phyloP scores from a whole-genome alignment of 2,113 vertebrate genomes.

The Cyprinodon brontotheroides region DNA sequence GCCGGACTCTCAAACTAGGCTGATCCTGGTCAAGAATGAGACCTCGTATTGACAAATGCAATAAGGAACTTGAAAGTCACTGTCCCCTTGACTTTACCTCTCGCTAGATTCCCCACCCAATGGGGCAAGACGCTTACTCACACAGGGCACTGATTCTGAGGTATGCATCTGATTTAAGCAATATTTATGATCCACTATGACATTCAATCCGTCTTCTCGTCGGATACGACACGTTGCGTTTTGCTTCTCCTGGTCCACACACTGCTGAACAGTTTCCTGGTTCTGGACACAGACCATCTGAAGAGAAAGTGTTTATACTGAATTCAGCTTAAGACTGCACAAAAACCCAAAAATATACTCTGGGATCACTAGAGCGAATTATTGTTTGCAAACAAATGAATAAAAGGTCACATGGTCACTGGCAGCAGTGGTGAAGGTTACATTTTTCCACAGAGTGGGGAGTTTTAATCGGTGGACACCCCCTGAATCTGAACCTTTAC shows the following conservation, averaged over 20 bases:
- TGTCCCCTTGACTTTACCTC: conserved; percentile 57
- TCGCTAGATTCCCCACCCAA: conserved; percentile 80
- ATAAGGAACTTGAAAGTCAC: background rate
- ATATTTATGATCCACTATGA: conserved; percentile 71
- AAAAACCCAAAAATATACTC: background rate
- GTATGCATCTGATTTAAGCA: conserved; percentile 76
- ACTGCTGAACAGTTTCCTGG: conserved; percentile 73
- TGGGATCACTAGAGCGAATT: background rate
- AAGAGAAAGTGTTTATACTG: conserved; percentile 8
- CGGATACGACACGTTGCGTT: conserved; percentile 70
- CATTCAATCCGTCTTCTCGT: conserved; percentile 62
- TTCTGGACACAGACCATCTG: conserved; percentile 81
- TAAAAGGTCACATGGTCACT: conserved; percentile 30
- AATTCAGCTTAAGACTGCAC: background rate
- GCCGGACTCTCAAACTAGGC: conserved; percentile 18
- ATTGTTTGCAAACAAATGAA: background rate
- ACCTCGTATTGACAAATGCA: background rate
- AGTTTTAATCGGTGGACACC: conserved; percentile 43
- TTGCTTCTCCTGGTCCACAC: conserved; percentile 81
- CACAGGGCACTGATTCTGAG: conserved; percentile 69
- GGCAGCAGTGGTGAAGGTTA: conserved; percentile 66
- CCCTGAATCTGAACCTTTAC: conserved; percentile 40
- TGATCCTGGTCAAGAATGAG: conserved; percentile 49
- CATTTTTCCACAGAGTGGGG: conserved; percentile 62
- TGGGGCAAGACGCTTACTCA: conserved; percentile 82